Base-by-base conservation (phyloP, 2,888 invertebrate genomes). In the Tuta absoluta region DNA sequence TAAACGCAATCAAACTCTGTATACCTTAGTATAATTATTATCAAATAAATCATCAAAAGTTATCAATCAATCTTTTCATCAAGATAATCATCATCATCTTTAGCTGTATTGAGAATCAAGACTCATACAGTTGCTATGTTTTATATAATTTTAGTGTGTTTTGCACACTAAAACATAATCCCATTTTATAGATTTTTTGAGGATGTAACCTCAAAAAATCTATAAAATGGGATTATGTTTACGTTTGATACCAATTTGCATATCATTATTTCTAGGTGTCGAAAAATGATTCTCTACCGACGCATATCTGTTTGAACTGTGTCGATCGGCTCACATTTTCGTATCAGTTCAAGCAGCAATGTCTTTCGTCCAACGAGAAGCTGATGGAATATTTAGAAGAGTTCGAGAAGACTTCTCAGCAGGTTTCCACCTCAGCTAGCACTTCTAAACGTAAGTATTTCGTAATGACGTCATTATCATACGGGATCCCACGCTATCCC, bases 61-160 rank as follows among this genome's bases (percentile, higher is more conserved):
- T n/a, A n/a, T n/a, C n/a, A n/a, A n/a, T n/a, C n/a, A n/a, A n/a
- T n/a, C n/a, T n/a, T n/a, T n/a, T n/a, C n/a, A n/a, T n/a, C n/a
- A n/a, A n/a, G n/a, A n/a, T n/a, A n/a, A n/a, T n/a, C n/a, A n/a
- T n/a, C n/a, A n/a, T n/a, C n/a, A n/a, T n/a, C n/a, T n/a, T n/a
- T n/a, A n/a, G n/a, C n/a, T n/a, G n/a, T n/a, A n/a, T n/a, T n/a
- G n/a, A n/a, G n/a, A n/a, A n/a, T n/a, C n/a, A n/a, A n/a, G n/a
- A n/a, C n/a, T n/a, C 12, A 82, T 87, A 91, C 91, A 91, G 91
- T 91, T 92, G 92, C 92, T 91, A 89, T 90, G 84, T 85, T 85
- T 79, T 81, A 75, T 81, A 75, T 75, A 71, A 73, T 80, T 80
- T 81, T 82, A 72, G 66, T 74, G 79, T 82, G 85, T 89, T 87